Evolutionary conservation across 2,113 vertebrate genomes (phyloP), one percentile per base, ranked within the genome.

Genomic region (Podarcis muralis): DNA sequence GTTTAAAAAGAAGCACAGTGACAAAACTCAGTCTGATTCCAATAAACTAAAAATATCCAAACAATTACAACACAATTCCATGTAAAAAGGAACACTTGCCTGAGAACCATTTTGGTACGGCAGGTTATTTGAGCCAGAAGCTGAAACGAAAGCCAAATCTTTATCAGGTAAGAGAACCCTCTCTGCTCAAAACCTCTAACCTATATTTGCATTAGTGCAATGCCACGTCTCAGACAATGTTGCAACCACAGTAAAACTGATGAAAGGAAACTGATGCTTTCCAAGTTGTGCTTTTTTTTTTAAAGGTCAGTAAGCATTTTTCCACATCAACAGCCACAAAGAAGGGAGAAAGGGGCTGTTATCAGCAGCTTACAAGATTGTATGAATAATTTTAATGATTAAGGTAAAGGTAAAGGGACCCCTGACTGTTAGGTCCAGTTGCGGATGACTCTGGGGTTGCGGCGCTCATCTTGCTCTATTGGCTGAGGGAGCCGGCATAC

Each of bases 71-170:
- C 69, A 65, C 30, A 76, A 30, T 66, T 6, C 43, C 25, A 12
- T 27, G 5, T 23, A 35, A 74, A 85, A 48, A 32, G 20, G 37
- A 83, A 25, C 20, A 30, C 8, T n/a, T 59, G 27, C 65, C 72
- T 40, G 37, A 22, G 53, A 76, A 53, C 8, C 12, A 66, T 35
- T 53, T 65, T 81, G 59, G 71, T 35, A 76, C 18, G 37, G 62
- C 11, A 35, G 5, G 40, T 82, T 82, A 86, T 76, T 82, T 90
- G 88, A 90, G 32, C 69, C 62, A 77, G 84, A 90, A 82, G 32
- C 25, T 86, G 84, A 86, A 76, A 90, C 59, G 35, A 76, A 86
- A 85, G 27, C 27, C 68, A 62, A 81, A 66, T 68, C 62, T 75
- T 69, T 62, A 89, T 85, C 88, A 85, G 62, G 62, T 86, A 86